Evolutionary conservation across 2,888 invertebrate species (phyloP), one percentile per base, ranked within the genome.

Genomic region (Diabrotica balteata): DNA sequence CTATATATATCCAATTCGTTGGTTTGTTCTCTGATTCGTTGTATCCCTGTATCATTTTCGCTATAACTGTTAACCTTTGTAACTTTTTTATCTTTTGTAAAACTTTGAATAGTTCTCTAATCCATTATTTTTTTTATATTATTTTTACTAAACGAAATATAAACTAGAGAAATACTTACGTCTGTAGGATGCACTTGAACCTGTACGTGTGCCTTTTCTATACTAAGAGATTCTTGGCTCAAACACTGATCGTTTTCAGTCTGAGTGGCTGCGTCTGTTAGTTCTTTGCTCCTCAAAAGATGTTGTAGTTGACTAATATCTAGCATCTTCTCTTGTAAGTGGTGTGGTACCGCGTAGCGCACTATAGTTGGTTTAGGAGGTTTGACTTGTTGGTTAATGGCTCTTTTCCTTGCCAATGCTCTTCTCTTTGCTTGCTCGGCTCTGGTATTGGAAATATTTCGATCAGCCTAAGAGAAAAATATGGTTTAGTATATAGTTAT

Each of bases 141-240:
- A 51, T 2, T 17, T 17, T 17, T 7, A 6, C 2, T 50, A 6
- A 17, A 58, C 7, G 11, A 47, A 58, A 22, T 11, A 22, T 9
- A 50, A 45, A 11, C 8, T 45, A 9, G 9, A 10, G 7, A 58
- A 22, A 44, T 53, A 59, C 68, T 68, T 54, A 91, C 93, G 82
- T 97, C 97, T 65, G 95, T 96, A 4, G 95, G 93, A 78, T 90
- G 89, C 73, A 97, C 95, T 86, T 97, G 96, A 54, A 97, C 97
- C 79, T 85, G 86, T 8, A 87, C 90, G 72, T 81, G 80, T 11
- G 43, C 17, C 17, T 57, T 57, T 45, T 17, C 11, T 1, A 17
- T 57, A 45, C 45, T 44, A 17, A 7, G 9, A 1, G 32, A 45
- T 17, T 57, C 45, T 43, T 43, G n/a, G n/a, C 4, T 47, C 47